Evolutionary conservation across 2,113 vertebrate species (phyloP).

Genomic region (Ivindomyrus marchei): DNA sequence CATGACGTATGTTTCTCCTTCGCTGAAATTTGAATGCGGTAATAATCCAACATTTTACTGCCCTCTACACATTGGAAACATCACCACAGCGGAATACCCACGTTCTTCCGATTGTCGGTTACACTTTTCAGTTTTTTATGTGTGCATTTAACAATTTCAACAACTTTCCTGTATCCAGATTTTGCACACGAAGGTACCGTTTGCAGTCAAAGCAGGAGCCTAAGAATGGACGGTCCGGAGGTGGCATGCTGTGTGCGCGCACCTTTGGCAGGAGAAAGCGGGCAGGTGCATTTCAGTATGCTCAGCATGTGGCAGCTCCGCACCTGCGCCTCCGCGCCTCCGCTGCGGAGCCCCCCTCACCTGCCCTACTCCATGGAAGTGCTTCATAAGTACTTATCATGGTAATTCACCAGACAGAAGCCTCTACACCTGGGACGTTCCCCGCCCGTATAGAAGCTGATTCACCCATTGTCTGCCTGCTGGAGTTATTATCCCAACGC

Average conservation of each 20-base stretch:
- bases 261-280: background rate
- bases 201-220: background rate
- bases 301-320: background rate
- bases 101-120: too few species aligned
- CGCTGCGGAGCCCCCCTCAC: background rate
- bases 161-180: background rate
- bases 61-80: background rate
- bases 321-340: background rate
- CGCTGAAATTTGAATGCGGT: too few species aligned
- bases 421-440: conserved; percentile 15
- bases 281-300: conserved; percentile 12
- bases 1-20: background rate
- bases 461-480: conserved; percentile 18
- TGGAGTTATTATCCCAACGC: conserved; percentile 13
- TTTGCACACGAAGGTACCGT: background rate
- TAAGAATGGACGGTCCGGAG: background rate
- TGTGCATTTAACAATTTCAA: background rate
- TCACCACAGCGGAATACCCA: background rate
- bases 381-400: conserved; percentile 25
- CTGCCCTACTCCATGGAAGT: conserved; percentile 9
- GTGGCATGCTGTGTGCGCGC: background rate
- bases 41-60: background rate
- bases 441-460: conserved; percentile 3
- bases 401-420: conserved; percentile 19
- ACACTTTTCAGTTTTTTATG: background rate